Percentiles rank a stretch among this genome's conserved stretches.
phyloP scores from a whole-genome alignment of 2,888 invertebrate genomes.

The Drosophila koepferae region DNA sequence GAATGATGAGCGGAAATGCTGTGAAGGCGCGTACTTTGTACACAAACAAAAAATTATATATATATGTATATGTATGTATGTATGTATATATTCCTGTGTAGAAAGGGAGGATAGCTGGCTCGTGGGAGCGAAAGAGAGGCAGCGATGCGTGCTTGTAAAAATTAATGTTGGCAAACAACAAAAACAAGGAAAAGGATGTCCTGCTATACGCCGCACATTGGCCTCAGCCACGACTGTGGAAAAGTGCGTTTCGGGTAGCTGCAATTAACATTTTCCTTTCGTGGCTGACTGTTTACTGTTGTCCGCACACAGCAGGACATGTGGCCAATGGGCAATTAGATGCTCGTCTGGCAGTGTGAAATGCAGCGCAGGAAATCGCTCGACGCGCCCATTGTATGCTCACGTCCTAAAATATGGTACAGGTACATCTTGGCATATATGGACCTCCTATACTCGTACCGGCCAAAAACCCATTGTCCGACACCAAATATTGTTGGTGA shows the following conservation, averaged over 20 bases:
- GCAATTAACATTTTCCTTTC: constrained; percentile 58
- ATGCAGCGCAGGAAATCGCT: constrained; percentile 61
- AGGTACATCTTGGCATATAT: constrained; percentile 16
- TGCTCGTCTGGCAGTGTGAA: constrained; percentile 69
- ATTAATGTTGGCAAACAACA: constrained; percentile 72
- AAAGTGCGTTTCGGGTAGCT: constrained; percentile 56
- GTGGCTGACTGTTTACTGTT: constrained; percentile 20
- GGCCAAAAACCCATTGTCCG: constrained; percentile 11
- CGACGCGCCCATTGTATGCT: constrained; percentile 55
- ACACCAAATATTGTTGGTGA: constrained; percentile 45
- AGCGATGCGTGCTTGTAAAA: constrained; percentile 46
- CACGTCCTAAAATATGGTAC: constrained; percentile 46
- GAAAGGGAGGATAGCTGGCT: neutral
- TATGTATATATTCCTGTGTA: neutral
- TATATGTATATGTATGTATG: neutral
- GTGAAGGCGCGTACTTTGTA: constrained; percentile 72
- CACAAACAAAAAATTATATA: constrained; percentile 57
- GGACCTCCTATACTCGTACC: neutral
- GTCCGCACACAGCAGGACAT: constrained; percentile 68
- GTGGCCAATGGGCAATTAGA: constrained; percentile 71
- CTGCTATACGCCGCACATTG: constrained; percentile 43
- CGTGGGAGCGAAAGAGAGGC: constrained; percentile 6
- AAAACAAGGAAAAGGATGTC: constrained; percentile 77
- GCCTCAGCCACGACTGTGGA: constrained; percentile 35
- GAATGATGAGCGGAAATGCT: constrained; percentile 60